phyloP scores from a whole-genome alignment of 2,888 invertebrate genomes.

The Eudemis profundana region DNA sequence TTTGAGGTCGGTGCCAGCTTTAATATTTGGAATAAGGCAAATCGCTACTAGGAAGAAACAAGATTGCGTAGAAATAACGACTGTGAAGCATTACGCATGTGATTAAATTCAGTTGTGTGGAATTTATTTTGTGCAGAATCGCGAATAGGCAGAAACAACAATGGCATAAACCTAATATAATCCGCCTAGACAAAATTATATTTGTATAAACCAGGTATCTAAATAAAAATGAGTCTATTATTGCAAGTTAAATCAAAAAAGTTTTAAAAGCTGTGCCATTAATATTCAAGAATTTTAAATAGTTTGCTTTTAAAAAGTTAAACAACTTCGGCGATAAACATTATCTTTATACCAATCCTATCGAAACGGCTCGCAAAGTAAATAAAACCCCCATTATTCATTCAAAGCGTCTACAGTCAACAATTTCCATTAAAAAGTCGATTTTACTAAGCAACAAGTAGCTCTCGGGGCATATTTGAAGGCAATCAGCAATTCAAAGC shows the following conservation, averaged over 20 bases:
- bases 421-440: conserved; percentile 62
- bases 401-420: conserved; percentile 59
- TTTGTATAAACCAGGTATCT: no score
- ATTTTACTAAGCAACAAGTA: conserved; percentile 63
- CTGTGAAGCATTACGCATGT: no score
- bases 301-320: conserved; percentile 2
- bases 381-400: conserved; percentile 56
- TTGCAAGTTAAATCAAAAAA: background rate
- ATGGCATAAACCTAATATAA: no score
- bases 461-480: conserved; percentile 56
- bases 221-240: no score
- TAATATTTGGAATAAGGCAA: no score
- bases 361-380: conserved; percentile 47
- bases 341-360: conserved; percentile 8
- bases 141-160: no score
- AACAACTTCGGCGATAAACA: background rate
- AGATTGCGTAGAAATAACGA: no score
- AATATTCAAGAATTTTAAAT: background rate
- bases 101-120: no score
- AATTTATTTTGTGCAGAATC: no score
- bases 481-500: conserved; percentile 67
- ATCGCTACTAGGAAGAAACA: no score
- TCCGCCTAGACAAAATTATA: no score
- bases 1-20: no score
- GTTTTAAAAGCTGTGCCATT: background rate